phyloP scores from a whole-genome alignment of 2,888 invertebrate species.

The Philereme vetulata region DNA sequence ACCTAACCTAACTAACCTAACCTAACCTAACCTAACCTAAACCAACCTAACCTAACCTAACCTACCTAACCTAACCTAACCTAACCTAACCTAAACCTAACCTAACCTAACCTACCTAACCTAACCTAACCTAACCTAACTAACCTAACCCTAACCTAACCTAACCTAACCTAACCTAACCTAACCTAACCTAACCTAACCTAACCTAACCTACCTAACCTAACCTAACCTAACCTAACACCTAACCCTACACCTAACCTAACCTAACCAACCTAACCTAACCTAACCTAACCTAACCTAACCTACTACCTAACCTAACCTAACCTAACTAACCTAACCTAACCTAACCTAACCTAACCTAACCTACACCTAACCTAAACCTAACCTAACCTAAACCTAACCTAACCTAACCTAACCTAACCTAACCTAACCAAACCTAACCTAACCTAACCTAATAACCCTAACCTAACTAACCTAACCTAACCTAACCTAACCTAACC shows the following conservation, averaged over 20 bases:
- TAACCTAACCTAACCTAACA: slow-evolving; percentile 18
- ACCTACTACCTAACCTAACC: slow-evolving; percentile 36
- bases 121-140: slow-evolving; percentile 17
- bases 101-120: slow-evolving; percentile 19
- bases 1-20: slow-evolving; percentile 11
- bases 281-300: slow-evolving; percentile 36
- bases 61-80: slow-evolving; percentile 13
- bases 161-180: slow-evolving; percentile 17
- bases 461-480: slow-evolving; percentile 37
- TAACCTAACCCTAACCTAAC: slow-evolving; percentile 14
- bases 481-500: slow-evolving; percentile 42
- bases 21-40: slow-evolving; percentile 18
- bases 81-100: slow-evolving; percentile 15
- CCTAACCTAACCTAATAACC: slow-evolving; percentile 37
- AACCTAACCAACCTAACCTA: slow-evolving; percentile 77
- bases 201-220: slow-evolving; percentile 18
- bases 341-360: slow-evolving; percentile 7
- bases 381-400: too few species aligned
- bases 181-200: slow-evolving; percentile 18
- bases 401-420: slow-evolving; percentile 39
- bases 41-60: slow-evolving; percentile 19
- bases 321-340: too few species aligned
- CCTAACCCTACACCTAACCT: too few species aligned
- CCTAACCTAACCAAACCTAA: slow-evolving; percentile 40
- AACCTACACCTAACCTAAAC: slow-evolving; percentile 34